A percentile compares a stretch with the other conserved stretches of the same genome.
These are phyloP conservation scores for Peribatodes rhomboidaria DNA, from an alignment of 2,888 invertebrate species.

Conservation along the genomic window DNA sequence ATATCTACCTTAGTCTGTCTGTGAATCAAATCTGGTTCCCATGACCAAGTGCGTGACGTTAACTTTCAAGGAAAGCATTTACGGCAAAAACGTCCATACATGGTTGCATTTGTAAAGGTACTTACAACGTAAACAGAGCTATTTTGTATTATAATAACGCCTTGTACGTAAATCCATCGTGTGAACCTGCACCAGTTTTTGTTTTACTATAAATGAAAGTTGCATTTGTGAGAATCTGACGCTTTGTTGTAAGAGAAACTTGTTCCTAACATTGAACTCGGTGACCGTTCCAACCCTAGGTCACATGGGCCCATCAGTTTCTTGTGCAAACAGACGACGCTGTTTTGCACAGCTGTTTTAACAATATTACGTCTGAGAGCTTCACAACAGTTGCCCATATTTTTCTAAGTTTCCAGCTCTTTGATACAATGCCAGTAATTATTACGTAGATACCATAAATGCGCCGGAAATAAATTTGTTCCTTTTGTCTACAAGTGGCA, in stretches of 20 bases:
- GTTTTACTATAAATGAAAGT: constrained; percentile 82
- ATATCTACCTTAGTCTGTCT: neutral
- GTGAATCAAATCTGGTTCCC: constrained; percentile 56
- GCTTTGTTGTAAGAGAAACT: constrained; percentile 71
- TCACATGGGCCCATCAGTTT: constrained; percentile 26
- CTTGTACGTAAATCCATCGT: constrained; percentile 65
- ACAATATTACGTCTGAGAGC: neutral
- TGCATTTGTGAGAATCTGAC: constrained; percentile 80
- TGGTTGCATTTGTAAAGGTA: constrained; percentile 30
- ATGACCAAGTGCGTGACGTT: constrained; percentile 54
- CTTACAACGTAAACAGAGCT: constrained; percentile 37
- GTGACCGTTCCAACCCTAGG: constrained; percentile 51
- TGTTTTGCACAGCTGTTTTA: constrained; percentile 18
- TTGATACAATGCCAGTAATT: neutral
- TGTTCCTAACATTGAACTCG: constrained; percentile 75
- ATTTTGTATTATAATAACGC: constrained; percentile 61
- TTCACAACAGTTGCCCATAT: constrained; percentile 13
- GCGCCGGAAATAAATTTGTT: constrained; percentile 51
- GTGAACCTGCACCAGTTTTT: constrained; percentile 80
- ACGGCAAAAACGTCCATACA: constrained; percentile 61
- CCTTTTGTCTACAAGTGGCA: constrained; percentile 53
- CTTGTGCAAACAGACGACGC: constrained; percentile 1
- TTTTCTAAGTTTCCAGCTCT: neutral
- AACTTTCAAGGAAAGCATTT: constrained; percentile 70
- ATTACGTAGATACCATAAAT: constrained; percentile 23